phyloP scores from a whole-genome alignment of 2,797 vertebrate species.

The Lycodopsis pacificus region DNA sequence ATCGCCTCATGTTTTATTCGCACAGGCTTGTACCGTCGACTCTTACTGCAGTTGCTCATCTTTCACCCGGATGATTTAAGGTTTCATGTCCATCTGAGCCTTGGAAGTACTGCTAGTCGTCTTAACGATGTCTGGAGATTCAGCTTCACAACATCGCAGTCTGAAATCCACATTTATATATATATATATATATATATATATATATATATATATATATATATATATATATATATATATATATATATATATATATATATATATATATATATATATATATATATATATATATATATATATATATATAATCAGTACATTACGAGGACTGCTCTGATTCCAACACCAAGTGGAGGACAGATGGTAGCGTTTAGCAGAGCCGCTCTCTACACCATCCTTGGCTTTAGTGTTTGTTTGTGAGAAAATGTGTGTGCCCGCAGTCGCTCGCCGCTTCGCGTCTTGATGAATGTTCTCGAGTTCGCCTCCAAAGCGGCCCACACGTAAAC shows the following conservation, averaged over 20 bases:
- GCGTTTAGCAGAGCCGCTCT: conserved; percentile 12
- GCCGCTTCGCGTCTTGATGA: conserved; percentile 2
- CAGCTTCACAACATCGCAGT: background rate
- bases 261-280: background rate
- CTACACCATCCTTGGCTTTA: background rate
- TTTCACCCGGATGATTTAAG: background rate
- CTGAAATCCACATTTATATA: background rate
- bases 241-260: too few species aligned
- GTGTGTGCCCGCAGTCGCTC: conserved; percentile 12
- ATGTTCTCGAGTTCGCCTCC: conserved; percentile 2
- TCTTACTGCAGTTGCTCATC: conserved; percentile 1
- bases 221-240: background rate
- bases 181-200: too few species aligned
- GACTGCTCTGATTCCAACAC: conserved; percentile 4
- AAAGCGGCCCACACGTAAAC: conserved; percentile 20
- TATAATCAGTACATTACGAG: background rate
- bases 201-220: background rate
- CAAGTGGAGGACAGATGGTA: conserved; percentile 50
- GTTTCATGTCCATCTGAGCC: background rate
- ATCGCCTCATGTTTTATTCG: conserved; percentile 5
- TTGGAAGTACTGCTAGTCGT: background rate
- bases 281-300: too few species aligned
- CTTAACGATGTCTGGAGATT: background rate
- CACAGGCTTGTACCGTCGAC: background rate
- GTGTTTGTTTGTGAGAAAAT: conserved; percentile 36